Conservation (phyloP, 2,888 invertebrate species). For the Lamproptera curius region DNA sequence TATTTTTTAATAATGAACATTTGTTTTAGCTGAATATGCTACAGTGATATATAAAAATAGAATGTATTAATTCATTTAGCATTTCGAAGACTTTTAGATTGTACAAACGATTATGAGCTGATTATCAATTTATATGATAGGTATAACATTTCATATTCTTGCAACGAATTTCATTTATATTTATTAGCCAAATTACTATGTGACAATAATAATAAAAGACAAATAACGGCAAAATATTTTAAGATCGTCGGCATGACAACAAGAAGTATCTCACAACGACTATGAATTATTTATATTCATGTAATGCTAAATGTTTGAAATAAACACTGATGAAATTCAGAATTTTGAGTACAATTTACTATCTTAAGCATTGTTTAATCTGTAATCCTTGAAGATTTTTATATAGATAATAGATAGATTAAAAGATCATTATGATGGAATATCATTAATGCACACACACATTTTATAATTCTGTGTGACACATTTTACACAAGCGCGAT, state of each 20-base stretch:
- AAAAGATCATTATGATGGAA: too few relatives aligned
- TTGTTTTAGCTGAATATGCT: background rate
- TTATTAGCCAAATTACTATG: slow-evolving; percentile 9
- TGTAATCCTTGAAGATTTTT: too few relatives aligned
- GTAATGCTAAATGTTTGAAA: slow-evolving; percentile 17
- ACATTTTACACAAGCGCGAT: too few relatives aligned
- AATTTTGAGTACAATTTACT: background rate
- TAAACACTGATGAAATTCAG: slow-evolving; percentile 18
- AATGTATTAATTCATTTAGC: slow-evolving; percentile 74
- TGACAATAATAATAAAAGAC: slow-evolving; percentile 7
- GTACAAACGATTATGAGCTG: slow-evolving; percentile 49
- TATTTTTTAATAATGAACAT: background rate
- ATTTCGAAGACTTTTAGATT: slow-evolving; percentile 70
- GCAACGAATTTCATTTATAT: slow-evolving; percentile 17
- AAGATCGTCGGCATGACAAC: background rate
- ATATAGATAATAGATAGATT: too few relatives aligned
- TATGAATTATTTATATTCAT: slow-evolving; percentile 6
- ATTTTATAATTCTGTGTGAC: too few relatives aligned
- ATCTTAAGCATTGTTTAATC: too few relatives aligned
- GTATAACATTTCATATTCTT: slow-evolving; percentile 14
- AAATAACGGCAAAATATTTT: slow-evolving; percentile 16
- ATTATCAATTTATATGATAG: slow-evolving; percentile 6
- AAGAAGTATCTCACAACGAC: slow-evolving; percentile 5
- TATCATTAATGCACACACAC: too few relatives aligned
- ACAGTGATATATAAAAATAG: slow-evolving; percentile 54